Evolutionary conservation across 1,140 invertebrate species (phyloP), one percentile per base, ranked within the genome.

Genomic region (Popillia japonica): DNA sequence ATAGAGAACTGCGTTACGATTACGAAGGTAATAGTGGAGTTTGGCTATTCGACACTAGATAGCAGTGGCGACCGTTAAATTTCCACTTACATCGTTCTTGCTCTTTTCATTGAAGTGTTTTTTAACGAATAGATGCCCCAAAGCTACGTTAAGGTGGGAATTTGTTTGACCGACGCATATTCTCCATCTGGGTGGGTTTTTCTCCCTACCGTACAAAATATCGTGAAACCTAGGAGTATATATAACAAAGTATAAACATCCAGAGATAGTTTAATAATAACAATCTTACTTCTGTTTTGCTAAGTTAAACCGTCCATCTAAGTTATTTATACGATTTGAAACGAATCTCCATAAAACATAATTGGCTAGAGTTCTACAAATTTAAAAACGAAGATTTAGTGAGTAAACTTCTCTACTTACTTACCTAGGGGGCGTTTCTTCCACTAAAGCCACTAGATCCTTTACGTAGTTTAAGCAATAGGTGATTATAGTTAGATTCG

Each of bases 311-410:
- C 94, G 89, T 83, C 93, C 91, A 79, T 96, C 95, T 77, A 97
- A 88, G 86, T 96, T 96, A 83, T 94, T 95, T 11, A 96, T 92
- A 80, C 95, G 89, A 84, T 96, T 94, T 78, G 94, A 91, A 40
- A 97, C 93, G 82, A 97, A 95, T 80, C 96, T 89, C 96, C 96
- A 97, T 11, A 97, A 86, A 72, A 96, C 82, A 87, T 96, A 94
- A 88, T 96, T 94, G 40, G 94, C 88, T 80, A 96, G 83, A 80
- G 90, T 87, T 87, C 84, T 72, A 88, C 6, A 73, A 78, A 68
- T 68, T 48, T 23, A 20, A 11, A 40, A 27, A 2, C 27, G 20
- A 44, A 55, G 85, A 81, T 89, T 34, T 34, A 86, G 85, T 87
- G 22, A 23, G 74, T 76, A 41, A 22, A 75, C 40, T 78, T 78